Base-by-base conservation (phyloP, 2,113 vertebrate species). In the Ahaetulla prasina region DNA sequence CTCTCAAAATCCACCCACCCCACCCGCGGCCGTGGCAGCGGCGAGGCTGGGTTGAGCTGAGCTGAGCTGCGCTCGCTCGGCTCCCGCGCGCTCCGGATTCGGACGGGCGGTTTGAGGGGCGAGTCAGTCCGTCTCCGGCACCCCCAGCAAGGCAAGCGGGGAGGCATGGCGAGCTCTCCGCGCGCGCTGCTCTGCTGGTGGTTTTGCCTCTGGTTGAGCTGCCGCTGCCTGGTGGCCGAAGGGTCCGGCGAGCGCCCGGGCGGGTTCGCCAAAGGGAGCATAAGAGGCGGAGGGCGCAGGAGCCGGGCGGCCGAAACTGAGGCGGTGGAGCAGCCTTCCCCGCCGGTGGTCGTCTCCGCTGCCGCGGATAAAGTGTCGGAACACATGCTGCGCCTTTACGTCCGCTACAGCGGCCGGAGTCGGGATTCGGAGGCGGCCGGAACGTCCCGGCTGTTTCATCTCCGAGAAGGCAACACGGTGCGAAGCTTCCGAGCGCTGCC, bases 341-440 rank as follows among this genome's bases (percentile, higher is more conserved):
- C 87, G 90, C 54, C 23, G 27, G 23, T 2, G 87, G 85, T 91
- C 91, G 92, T 93, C n/a, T 90, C 95, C 20, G 97, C 95, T 27
- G 91, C 95, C 20, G 97, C 95, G 93, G 98, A 99, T 97, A 97
- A 97, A 90, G 97, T 99, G 92, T 98, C 98, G 8, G 98, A 98
- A 93, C 99, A 99, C 96, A 99, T 99, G 99, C 98, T 98, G 95
- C 97, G 98, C 95, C 98, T 99, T 89, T 99, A 99, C 92, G 97
- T 97, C 50, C 98, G 98, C 95, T 99, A 98, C 97, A 97, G 96
- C 87, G 96, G 96, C 53, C 68, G 35, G n/a, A 25, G 4, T 2
- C 54, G 85, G 53, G 91, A 47, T 3, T 63, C 87, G 1, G 54
- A 60, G 18, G 90, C 27, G 35, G 4, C 91, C 1, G 50, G 10